Conservation (phyloP, 1,140 invertebrate species). For the Drosophila persimilis region DNA sequence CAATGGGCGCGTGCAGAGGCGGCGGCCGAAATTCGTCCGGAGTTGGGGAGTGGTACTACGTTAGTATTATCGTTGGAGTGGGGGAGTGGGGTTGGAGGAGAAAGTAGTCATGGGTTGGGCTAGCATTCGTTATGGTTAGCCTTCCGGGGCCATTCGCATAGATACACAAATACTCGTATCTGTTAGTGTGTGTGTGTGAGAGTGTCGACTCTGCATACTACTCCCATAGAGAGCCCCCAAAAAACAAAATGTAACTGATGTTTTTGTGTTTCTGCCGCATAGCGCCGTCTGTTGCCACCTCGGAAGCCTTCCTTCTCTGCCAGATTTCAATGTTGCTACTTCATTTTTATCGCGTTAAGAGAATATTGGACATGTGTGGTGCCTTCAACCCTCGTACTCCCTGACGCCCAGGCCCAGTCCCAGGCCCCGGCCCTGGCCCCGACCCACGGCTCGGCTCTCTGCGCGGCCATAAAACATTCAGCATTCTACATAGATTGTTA, state of each 20-base stretch:
- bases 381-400: background rate
- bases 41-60: constrained; percentile 10
- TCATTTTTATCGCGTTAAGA: constrained; percentile 81
- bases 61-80: no score
- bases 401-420: background rate
- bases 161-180: constrained; percentile 35
- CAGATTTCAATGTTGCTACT: constrained; percentile 77
- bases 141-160: constrained; percentile 42
- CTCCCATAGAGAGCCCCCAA: constrained; percentile 6
- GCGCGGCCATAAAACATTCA: constrained; percentile 45
- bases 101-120: constrained; percentile 9
- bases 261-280: constrained; percentile 65
- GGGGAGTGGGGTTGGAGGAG: background rate
- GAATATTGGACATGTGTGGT: constrained; percentile 74
- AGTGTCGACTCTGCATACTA: background rate
- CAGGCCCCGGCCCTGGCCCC: no score
- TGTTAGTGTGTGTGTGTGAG: constrained; percentile 16
- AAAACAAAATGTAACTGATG: constrained; percentile 77
- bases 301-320: constrained; percentile 25
- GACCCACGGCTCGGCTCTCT: constrained; percentile 1
- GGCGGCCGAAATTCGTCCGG: constrained; percentile 9
- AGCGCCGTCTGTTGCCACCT: constrained; percentile 40
- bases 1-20: constrained; percentile 40
- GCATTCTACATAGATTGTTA: constrained; percentile 57
- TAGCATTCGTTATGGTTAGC: constrained; percentile 35